Base-by-base conservation (phyloP, 2,888 invertebrate genomes). In the Trissolcus japonicus region DNA sequence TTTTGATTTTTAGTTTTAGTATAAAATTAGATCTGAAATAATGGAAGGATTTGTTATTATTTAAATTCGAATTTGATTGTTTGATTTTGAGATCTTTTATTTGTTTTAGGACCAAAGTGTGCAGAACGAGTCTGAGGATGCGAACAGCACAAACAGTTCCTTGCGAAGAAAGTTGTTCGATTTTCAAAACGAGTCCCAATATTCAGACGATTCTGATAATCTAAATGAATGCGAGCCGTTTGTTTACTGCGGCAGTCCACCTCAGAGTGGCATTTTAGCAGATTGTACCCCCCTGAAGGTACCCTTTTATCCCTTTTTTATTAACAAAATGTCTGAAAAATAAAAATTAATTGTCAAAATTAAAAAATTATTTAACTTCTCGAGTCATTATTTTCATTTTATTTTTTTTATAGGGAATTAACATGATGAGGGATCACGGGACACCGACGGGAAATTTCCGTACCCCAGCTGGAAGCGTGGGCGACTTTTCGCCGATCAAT, bases 161-260 rank as follows among this genome's bases (percentile, higher is more conserved):
- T 69, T 89, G 17, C 82, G 89, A 35, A 83, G 89, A 78, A 88
- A 89, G 68, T 82, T 89, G 56, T 88, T 89, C 56, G 84, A 88
- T 57, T 85, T 83, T 25, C 84, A 85, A 71, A 78, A 51, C 14
- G 17, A 86, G 41, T 82, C 86, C 9, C 85, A 88, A 14, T 80
- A 72, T 21, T 60, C 65, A 3, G 75, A 78, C 25, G 79, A 83
- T 13, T 84, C 85, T 14, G 83, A 82, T 29, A 84, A 84, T 7
- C 53, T 84, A n/a, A 78, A 82, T 9, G 81, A 84, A 76, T 65
- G 80, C 6, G 76, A 82, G 7, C 82, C 84, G 11, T 66, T 82
- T 43, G 46, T 79, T 19, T 54, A 80, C 9, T 54, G 75, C 21
- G 78, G 79, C 6, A 88, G 87, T 73, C 88, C 88, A 65, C 83